phyloP scores from a whole-genome alignment of 2,113 vertebrate genomes.

The Catharus fuscescens region DNA sequence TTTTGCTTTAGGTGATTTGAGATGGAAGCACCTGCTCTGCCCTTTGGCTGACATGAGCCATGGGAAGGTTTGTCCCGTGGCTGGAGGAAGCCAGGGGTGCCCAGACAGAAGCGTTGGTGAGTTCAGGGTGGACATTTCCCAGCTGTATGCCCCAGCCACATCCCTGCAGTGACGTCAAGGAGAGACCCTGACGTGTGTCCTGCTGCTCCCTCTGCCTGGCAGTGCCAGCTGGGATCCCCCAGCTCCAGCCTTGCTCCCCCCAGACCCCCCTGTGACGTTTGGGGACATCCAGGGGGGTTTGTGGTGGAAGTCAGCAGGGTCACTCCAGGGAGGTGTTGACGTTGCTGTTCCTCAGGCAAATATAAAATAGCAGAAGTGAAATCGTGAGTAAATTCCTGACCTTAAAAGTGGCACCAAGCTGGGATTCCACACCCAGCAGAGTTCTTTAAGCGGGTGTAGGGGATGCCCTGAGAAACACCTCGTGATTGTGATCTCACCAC shows the following conservation, averaged over 20 bases:
- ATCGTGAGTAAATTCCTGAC: conserved; percentile 45
- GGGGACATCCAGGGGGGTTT: neutral
- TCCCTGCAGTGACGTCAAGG: neutral
- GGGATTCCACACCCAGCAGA: neutral
- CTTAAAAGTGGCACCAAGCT: neutral
- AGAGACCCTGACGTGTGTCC: neutral
- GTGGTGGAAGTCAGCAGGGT: neutral
- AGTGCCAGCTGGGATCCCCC: neutral
- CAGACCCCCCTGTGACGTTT: neutral
- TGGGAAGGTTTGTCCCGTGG: neutral
- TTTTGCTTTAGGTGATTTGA: neutral
- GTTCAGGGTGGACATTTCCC: neutral
- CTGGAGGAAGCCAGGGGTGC: neutral
- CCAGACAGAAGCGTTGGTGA: neutral
- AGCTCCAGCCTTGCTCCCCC: neutral
- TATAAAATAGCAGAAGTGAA: conserved; percentile 53
- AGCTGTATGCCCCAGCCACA: neutral
- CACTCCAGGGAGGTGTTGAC: accelerated
- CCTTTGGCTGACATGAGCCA: neutral
- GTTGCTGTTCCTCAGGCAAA: neutral
- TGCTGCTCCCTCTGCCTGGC: neutral
- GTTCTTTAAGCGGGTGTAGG: neutral
- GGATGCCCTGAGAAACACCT: conserved; percentile 26
- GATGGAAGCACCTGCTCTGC: neutral
- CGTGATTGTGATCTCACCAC: neutral